phyloP scores from a whole-genome alignment of 1,140 invertebrate genomes.

The Drosophila bifasciata region DNA sequence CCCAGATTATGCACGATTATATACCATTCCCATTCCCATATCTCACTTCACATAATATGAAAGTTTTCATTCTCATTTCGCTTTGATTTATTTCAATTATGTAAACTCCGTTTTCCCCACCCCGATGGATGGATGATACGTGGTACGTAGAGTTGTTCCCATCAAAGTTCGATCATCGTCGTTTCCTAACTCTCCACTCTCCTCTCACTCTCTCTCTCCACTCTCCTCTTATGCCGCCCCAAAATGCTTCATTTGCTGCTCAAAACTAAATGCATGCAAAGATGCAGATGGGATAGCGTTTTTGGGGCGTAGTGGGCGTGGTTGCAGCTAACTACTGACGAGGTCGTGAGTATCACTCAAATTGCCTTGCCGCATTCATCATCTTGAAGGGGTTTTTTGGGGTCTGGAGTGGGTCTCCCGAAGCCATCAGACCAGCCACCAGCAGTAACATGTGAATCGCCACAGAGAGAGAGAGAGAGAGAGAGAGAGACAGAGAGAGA shows the following conservation, averaged over 20 bases:
- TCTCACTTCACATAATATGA: slow-evolving; percentile 18
- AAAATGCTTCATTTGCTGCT: slow-evolving; percentile 34
- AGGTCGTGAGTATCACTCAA: slow-evolving; percentile 73
- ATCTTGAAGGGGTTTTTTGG: slow-evolving; percentile 15
- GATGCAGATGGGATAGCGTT: slow-evolving; percentile 62
- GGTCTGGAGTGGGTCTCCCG: no score
- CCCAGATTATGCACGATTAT: slow-evolving; percentile 25
- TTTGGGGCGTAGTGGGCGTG: slow-evolving; percentile 54
- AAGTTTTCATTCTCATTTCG: slow-evolving; percentile 38
- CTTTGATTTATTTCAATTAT: slow-evolving; percentile 42
- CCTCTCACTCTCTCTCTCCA: not conserved
- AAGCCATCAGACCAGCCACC: slow-evolving; percentile 8
- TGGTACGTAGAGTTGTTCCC: slow-evolving; percentile 13
- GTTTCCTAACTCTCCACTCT: slow-evolving; percentile 31
- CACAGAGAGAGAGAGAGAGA: no score
- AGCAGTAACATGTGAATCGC: slow-evolving; percentile 45
- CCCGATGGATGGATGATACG: no score
- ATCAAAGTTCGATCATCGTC: slow-evolving; percentile 45
- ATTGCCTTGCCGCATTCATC: slow-evolving; percentile 60
- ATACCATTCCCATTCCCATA: no score
- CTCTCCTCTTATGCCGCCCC: slow-evolving; percentile 8
- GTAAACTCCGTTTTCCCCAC: slow-evolving; percentile 41
- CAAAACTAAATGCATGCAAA: slow-evolving; percentile 37
- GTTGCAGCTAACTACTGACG: slow-evolving; percentile 62
- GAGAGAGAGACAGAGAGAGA: no score